Base-by-base conservation (phyloP, 37 sponge, comb jelly and placozoan species). In the Oscarella lobularis region DNA sequence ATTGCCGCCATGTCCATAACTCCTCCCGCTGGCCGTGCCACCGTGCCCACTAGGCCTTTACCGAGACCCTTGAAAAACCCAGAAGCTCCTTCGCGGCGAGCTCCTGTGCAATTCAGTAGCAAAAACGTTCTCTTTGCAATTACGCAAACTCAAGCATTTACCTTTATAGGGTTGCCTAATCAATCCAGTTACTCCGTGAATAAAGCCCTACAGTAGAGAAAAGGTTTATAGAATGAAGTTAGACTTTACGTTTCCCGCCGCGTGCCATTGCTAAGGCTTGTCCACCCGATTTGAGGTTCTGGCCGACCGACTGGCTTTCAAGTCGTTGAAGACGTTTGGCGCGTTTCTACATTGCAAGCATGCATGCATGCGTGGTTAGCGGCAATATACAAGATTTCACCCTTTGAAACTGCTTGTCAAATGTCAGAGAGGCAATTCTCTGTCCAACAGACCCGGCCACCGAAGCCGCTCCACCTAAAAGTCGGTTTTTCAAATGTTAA, bases 141-240 rank as follows among this genome's bases (percentile, higher is more conserved):
- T n/a, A n/a, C n/a, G n/a, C n/a, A n/a, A n/a, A n/a, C n/a, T n/a
- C n/a, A n/a, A n/a, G n/a, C n/a, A n/a, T 48, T 48, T 48, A 68
- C 71, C 71, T 68, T 68, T 5, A 32, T 34, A 32, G 29, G 71
- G 71, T 68, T 68, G 6, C 29, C 71, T 32, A 29, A 68, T 35
- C 6, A 68, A 4, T 4, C 71, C 71, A 34, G 71, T 68, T 5
- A 68, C 31, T 5, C 71, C 71, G 31, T 68, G 35, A 68, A 68
- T 34, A 5, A 68, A 5, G 33, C 71, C 71, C 71, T 68, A 35
- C 5, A 68, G 33, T 34, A 35, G 5, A 68, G 33, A 68, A 5
- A 68, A 68, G 6, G 31, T 30, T 29, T 34, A 30, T 5, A 30
- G 31, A 68, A 5, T 5, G 31, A 30, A 20, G 5, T 5, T 5